Conservation (phyloP, 2,797 vertebrate species). For the Dendrocincla fuliginosa region DNA sequence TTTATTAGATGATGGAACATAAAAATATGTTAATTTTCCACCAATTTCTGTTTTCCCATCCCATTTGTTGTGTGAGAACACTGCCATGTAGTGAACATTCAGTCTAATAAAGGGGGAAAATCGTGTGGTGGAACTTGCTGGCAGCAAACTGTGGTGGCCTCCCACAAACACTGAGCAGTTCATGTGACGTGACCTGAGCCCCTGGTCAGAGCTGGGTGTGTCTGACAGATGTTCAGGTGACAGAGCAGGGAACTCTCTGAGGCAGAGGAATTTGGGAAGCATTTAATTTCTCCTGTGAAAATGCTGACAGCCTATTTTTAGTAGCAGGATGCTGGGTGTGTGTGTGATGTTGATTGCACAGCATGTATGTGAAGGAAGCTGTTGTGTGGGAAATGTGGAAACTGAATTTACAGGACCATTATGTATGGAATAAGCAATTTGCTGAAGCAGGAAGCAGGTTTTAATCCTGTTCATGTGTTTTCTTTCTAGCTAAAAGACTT, state of each 20-base stretch:
- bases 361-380: background rate
- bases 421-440: background rate
- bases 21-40: background rate
- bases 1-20: background rate
- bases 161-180: background rate
- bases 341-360: background rate
- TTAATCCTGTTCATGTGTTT: background rate
- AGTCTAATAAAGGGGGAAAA: background rate
- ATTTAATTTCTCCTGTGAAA: background rate
- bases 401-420: background rate
- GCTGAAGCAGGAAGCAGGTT: background rate
- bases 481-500: background rate
- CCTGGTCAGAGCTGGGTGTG: background rate
- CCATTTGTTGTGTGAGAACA: background rate
- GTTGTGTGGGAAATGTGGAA: background rate
- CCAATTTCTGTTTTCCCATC: background rate
- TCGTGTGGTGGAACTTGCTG: background rate
- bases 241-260: background rate
- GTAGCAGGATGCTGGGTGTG: background rate
- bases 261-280: background rate
- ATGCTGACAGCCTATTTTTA: background rate
- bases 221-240: background rate
- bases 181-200: accelerated
- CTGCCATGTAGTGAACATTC: background rate
- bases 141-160: background rate